phyloP scores from a whole-genome alignment of 92 coral and sea anemone species.

The Blastomussa wellsi region DNA sequence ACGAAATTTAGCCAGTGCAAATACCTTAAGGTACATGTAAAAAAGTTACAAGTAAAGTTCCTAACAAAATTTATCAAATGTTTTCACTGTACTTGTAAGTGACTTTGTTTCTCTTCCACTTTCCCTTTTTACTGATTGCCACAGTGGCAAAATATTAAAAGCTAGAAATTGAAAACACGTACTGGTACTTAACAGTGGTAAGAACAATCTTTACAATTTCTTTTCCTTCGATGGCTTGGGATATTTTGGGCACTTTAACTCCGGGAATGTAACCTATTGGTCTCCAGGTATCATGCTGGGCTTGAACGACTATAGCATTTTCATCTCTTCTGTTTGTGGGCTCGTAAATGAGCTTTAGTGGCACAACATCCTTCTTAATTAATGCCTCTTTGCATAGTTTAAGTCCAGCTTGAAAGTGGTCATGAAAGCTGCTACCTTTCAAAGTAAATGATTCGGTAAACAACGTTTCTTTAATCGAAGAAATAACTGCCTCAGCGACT shows the following conservation, averaged over 20 bases:
- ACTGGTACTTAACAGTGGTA: neutral
- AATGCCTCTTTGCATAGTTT: neutral
- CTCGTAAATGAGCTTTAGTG: neutral
- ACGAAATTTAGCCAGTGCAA: too few relatives aligned
- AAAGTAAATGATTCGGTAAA: neutral
- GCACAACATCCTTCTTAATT: neutral
- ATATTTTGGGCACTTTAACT: too few relatives aligned
- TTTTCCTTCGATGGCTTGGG: too few relatives aligned
- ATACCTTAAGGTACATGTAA: too few relatives aligned
- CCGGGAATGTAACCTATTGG: neutral
- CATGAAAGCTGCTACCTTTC: neutral
- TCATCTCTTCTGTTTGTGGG: neutral
- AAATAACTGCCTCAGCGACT: too few relatives aligned
- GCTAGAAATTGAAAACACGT: neutral
- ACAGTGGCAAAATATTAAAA: neutral
- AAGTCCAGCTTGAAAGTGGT: neutral
- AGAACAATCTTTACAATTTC: neutral
- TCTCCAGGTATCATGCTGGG: neutral
- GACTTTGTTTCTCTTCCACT: neutral
- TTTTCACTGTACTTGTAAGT: neutral
- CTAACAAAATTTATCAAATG: neutral
- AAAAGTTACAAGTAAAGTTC: too few relatives aligned
- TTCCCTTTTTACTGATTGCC: neutral
- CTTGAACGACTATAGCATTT: neutral
- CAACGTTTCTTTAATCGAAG: neutral